Base-by-base conservation (phyloP, 2,888 invertebrate genomes). In the Drosophila neutralis region DNA sequence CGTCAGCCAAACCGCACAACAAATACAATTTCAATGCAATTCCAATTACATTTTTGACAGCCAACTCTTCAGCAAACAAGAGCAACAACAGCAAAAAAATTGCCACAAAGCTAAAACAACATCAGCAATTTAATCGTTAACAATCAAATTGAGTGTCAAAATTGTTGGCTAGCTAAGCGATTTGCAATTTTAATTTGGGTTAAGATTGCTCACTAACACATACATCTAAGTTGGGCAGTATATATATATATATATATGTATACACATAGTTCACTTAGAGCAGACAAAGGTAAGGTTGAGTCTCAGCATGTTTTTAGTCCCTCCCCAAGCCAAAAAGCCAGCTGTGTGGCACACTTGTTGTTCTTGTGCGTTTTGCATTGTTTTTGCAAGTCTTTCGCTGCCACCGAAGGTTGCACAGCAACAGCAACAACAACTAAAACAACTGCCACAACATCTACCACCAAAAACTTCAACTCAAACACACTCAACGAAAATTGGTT, bases 151-250 rank as follows among this genome's bases (percentile, higher is more conserved):
- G 79, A 67, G 66, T 76, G 87, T 76, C 76, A 68, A 80, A 83
- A 82, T 64, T 61, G 70, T 75, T 61, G 57, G 68, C 21, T 49
- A 76, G 58, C 72, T 64, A 71, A 84, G 38, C 73, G 73, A 87
- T 82, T 81, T 85, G 72, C 78, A 83, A 81, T 83, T 89, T 79
- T 76, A 73, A 79, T 78, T 77, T 61, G 61, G 76, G 70, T 63
- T 78, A 76, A 77, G 73, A 78, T 66, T 72, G 66, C 61, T 33
- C 27, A 42, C 18, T 33, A 5, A 52, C 35, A 54, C 24, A 6
- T 11, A 31, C n/a, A 3, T 48, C 2, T 38, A 10, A 8, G 27
- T 15, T 45, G 45, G 45, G 6, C 7, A 27, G n/a, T 27, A 6
- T 6, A 11, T 24, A 10, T 31, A 7, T 56, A 52, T 21, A 11